phyloP scores from a whole-genome alignment of 1,140 invertebrate species.

The Theocolax elegans region DNA sequence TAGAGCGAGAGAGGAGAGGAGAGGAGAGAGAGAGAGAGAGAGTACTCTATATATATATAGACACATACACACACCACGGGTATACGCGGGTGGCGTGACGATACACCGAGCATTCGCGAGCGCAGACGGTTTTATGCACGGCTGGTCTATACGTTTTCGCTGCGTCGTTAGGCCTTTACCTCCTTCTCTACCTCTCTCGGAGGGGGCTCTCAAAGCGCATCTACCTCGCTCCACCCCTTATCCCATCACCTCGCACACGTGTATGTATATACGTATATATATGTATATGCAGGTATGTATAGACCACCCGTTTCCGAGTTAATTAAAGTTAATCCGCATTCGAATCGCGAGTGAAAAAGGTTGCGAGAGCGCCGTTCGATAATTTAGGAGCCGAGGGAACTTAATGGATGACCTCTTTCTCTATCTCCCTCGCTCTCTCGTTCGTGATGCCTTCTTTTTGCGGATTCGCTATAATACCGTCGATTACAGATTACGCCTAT shows the following conservation, averaged over 20 bases:
- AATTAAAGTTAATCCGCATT: constrained; percentile 30
- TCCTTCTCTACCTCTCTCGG: too few species aligned
- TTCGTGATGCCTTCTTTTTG: background rate
- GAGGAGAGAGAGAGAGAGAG: too few species aligned
- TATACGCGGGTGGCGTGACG: constrained; percentile 1
- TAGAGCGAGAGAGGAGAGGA: too few species aligned
- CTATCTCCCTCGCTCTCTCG: background rate
- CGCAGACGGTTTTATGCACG: constrained; percentile 41
- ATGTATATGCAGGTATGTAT: background rate
- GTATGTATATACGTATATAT: background rate
- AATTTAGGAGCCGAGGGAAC: constrained; percentile 29
- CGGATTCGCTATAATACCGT: too few species aligned
- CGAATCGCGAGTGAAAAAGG: constrained; percentile 5
- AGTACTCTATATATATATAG: too few species aligned
- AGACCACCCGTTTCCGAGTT: background rate
- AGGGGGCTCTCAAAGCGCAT: background rate
- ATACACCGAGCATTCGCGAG: background rate
- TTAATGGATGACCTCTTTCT: constrained; percentile 21
- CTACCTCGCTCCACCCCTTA: background rate
- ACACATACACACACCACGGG: background rate
- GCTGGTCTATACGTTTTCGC: constrained; percentile 22
- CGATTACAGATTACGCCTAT: too few species aligned
- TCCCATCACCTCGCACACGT: constrained; percentile 4
- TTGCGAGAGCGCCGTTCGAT: constrained; percentile 2
- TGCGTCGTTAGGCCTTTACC: constrained; percentile 9